Base-by-base conservation (phyloP, 2,113 vertebrate genomes). In the Salvelinus fontinalis region DNA sequence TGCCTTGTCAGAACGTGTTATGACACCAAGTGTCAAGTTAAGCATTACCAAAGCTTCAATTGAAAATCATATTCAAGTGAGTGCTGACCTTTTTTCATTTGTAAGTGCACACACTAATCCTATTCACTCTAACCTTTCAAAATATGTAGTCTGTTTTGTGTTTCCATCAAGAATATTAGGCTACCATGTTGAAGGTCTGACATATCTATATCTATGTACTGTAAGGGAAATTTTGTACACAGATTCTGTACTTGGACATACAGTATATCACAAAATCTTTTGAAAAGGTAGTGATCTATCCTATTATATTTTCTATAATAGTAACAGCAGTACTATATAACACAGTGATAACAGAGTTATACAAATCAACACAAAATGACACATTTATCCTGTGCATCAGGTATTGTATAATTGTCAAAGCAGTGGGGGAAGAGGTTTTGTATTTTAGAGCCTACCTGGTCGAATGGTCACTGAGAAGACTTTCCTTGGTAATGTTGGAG, bases 401-500 rank as follows among this genome's bases (percentile, higher is more conserved):
- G 4, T 54, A 54, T 54, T 54, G 51, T 18, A 44, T 44, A 57
- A 57, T 11, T 62, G n/a, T 22, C 7, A 16, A 62, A 62, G 59
- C 14, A 24, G 9, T 64, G 11, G 7, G 62, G 20, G 62, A 29
- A 27, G 24, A 24, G 26, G 8, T 27, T 12, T 24, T 13, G 44
- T 49, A 49, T 49, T 49, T 54, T 54, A 14, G 12, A 70, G 34
- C n/a, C 80, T 86, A 89, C 90, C 84, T 90, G 81, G 73, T 16
- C 62, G 67, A 14, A 0, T 0, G 26, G 73, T 81, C 77, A 48
- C 14, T n/a, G 27, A 31, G 26, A 27, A 54, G 18, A 67, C 2
- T n/a, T 22, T 64, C 22, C 75, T 16, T 70, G 68, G 79, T 31
- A 70, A 68, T 84, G 73, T 71, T 77, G 81, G 68, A 82, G 79